Percentiles rank a stretch among this genome's conserved stretches.
These are phyloP conservation scores for Bombyx huttoni DNA, from an alignment of 2,888 invertebrate species.

Conservation along the genomic window DNA sequence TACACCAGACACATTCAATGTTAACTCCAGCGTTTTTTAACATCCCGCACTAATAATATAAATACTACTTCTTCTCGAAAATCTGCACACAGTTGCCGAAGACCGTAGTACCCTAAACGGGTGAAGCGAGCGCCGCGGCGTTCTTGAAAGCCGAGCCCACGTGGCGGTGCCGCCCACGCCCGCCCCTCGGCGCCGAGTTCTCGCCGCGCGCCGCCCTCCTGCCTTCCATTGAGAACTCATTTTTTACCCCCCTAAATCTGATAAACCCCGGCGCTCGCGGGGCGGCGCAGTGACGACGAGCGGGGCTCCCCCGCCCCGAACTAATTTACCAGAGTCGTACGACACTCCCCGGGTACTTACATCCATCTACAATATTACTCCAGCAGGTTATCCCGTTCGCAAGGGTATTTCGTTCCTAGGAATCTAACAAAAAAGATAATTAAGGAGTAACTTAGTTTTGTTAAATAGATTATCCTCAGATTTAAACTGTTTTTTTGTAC, in stretches of 20 bases:
- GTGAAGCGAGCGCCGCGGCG: constrained; percentile 40
- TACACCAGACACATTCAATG: constrained; percentile 31
- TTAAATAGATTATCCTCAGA: not conserved
- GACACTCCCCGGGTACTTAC: constrained; percentile 71
- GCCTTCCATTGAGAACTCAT: constrained; percentile 70
- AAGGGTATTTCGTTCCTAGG: constrained; percentile 60
- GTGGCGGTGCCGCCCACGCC: constrained; percentile 65
- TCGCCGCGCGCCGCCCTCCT: constrained; percentile 44
- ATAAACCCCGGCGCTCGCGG: constrained; percentile 53
- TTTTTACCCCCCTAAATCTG: constrained; percentile 70
- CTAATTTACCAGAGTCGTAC: constrained; percentile 69
- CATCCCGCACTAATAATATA: constrained; percentile 30
- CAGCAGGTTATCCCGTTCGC: constrained; percentile 68
- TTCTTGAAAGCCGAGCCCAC: constrained; percentile 40
- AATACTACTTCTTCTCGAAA: constrained; percentile 17
- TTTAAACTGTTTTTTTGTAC: not conserved
- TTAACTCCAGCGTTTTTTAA: constrained; percentile 19
- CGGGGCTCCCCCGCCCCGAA: constrained; percentile 70
- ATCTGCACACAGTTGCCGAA: constrained; percentile 31
- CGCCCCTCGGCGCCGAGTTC: constrained; percentile 44
- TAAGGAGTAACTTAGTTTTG: not conserved
- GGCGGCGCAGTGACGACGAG: constrained; percentile 25
- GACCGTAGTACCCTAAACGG: constrained; percentile 20
- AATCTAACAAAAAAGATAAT: constrained; percentile 26
- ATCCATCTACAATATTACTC: constrained; percentile 72